Percentiles rank a stretch among this genome's conserved stretches.
Evolutionary conservation across 2,113 vertebrate genomes (phyloP).

Genomic region (Ailuropoda melanoleuca): DNA sequence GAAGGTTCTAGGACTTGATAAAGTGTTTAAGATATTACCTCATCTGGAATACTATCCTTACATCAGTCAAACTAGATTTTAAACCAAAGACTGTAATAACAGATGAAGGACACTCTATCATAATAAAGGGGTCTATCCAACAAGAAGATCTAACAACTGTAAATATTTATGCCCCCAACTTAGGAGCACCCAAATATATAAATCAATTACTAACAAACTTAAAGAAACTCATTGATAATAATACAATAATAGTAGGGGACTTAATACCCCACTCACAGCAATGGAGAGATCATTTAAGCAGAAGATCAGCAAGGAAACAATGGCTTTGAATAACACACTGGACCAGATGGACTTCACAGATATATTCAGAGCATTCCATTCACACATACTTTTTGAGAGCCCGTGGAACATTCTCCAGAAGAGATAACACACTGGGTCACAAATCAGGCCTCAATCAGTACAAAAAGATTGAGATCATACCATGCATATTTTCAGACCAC

Average conservation of each 20-base stretch:
- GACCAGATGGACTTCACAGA: neutral
- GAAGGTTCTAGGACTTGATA: slow-evolving; percentile 82
- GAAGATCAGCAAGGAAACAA: neutral
- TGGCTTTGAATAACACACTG: neutral
- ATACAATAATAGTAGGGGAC: neutral
- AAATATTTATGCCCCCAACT: neutral
- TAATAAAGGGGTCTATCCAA: neutral
- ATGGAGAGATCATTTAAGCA: neutral
- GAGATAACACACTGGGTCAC: neutral
- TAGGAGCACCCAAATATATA: neutral
- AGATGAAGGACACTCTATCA: neutral
- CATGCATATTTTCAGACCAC: neutral
- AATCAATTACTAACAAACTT: neutral
- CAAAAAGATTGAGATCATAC: neutral
- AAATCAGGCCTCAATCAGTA: neutral
- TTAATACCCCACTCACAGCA: neutral
- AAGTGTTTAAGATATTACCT: slow-evolving; percentile 68
- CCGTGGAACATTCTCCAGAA: neutral
- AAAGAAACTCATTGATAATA: neutral
- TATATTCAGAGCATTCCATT: neutral
- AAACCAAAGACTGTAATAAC: neutral
- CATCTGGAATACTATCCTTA: neutral
- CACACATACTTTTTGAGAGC: neutral
- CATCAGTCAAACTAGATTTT: neutral
- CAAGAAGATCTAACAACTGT: neutral